A percentile compares a stretch with the other conserved stretches of the same genome.
These are phyloP conservation scores for Agrilus planipennis DNA, from an alignment of 1,140 invertebrate species.

Conservation along the genomic window DNA sequence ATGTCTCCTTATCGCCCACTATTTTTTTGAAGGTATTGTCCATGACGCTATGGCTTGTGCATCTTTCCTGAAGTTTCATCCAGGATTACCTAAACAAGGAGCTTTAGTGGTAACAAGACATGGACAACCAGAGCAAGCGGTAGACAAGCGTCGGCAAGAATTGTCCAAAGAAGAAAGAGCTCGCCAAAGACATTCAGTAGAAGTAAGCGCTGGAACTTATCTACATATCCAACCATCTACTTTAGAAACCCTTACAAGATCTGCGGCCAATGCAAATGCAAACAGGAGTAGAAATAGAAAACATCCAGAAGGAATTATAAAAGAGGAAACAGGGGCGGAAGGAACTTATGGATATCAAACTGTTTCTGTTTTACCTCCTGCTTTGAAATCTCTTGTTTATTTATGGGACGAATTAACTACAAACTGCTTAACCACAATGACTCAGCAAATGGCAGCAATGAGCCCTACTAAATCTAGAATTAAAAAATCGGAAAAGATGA, in stretches of 20 bases:
- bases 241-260: slow-evolving; percentile 60
- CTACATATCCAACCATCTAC: slow-evolving; percentile 68
- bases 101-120: slow-evolving; percentile 56
- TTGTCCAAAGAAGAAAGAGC: slow-evolving; percentile 46
- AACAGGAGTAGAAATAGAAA: slow-evolving; percentile 47
- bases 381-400: slow-evolving; percentile 67
- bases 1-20: neutral
- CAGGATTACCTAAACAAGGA: slow-evolving; percentile 69
- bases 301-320: slow-evolving; percentile 38
- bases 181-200: slow-evolving; percentile 72
- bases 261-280: slow-evolving; percentile 58
- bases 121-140: slow-evolving; percentile 14
- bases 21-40: slow-evolving; percentile 52
- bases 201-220: slow-evolving; percentile 64
- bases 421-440: slow-evolving; percentile 53
- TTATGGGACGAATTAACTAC: slow-evolving; percentile 82
- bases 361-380: slow-evolving; percentile 67
- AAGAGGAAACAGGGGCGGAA: slow-evolving; percentile 41
- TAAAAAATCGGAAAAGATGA: slow-evolving; percentile 35
- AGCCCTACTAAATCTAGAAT: slow-evolving; percentile 37
- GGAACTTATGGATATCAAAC: slow-evolving; percentile 38
- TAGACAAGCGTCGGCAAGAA: slow-evolving; percentile 37
- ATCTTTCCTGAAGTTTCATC: slow-evolving; percentile 92
- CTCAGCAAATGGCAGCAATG: slow-evolving; percentile 40
- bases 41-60: slow-evolving; percentile 96